Evolutionary conservation across 1,140 invertebrate species (phyloP).

Genomic region (Ptiloglossa arizonensis): DNA sequence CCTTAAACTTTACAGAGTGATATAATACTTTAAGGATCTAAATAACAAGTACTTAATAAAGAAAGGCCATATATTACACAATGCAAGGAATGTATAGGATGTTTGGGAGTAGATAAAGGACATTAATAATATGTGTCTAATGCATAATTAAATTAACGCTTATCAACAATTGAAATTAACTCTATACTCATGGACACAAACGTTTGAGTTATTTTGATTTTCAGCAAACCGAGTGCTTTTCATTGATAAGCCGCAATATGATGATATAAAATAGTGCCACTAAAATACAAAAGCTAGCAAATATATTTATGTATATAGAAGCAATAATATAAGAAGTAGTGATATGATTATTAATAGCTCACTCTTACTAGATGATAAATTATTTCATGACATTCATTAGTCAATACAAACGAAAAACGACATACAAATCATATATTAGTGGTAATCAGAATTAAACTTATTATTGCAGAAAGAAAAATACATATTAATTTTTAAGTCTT

Average conservation of each 20-base stretch:
- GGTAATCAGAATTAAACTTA: slow-evolving; percentile 34
- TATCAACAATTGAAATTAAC: slow-evolving; percentile 39
- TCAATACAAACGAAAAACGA: slow-evolving; percentile 18
- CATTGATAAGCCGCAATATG: slow-evolving; percentile 36
- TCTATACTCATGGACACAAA: slow-evolving; percentile 28
- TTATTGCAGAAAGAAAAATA: slow-evolving; percentile 3
- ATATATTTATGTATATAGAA: slow-evolving; percentile 45
- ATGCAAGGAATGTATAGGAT: slow-evolving; percentile 53
- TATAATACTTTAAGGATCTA: slow-evolving; percentile 31
- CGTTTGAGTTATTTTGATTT: slow-evolving; percentile 52
- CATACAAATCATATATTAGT: slow-evolving; percentile 12
- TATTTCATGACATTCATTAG: slow-evolving; percentile 25
- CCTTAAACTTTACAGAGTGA: slow-evolving; percentile 34
- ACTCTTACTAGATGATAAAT: slow-evolving; percentile 21
- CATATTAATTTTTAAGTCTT: slow-evolving; percentile 11
- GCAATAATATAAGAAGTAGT: slow-evolving; percentile 54
- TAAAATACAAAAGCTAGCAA: slow-evolving; percentile 59
- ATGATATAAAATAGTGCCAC: slow-evolving; percentile 38
- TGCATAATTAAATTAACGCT: slow-evolving; percentile 45
- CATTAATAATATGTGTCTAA: slow-evolving; percentile 10
- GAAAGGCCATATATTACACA: slow-evolving; percentile 44
- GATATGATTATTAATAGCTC: slow-evolving; percentile 52
- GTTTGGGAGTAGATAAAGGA: slow-evolving; percentile 22
- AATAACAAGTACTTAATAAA: slow-evolving; percentile 43
- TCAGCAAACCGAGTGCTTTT: slow-evolving; percentile 28